phyloP scores from a whole-genome alignment of 2,113 vertebrate genomes.

The Myiopsitta monachus region DNA sequence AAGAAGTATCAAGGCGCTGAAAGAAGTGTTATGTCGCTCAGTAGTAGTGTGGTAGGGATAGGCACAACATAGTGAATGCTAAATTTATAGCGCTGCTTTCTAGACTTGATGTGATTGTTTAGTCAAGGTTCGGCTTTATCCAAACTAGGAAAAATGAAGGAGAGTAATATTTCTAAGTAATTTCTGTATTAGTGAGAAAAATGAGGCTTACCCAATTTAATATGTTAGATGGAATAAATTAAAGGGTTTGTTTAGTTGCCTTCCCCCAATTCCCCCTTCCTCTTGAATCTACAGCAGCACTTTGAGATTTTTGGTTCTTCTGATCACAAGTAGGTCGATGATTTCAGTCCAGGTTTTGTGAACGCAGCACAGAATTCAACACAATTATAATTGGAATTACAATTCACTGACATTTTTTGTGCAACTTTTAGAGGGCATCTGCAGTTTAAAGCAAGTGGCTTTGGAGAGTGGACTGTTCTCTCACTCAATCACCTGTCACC shows the following conservation, averaged over 20 bases:
- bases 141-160: background rate
- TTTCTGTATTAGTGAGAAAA: slow-evolving; percentile 5
- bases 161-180: slow-evolving; percentile 2
- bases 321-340: background rate
- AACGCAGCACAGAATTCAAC: background rate
- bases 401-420: background rate
- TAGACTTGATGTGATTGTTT: background rate
- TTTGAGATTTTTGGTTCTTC: background rate
- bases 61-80: background rate
- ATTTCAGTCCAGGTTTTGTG: background rate
- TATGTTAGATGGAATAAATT: slow-evolving; percentile 13
- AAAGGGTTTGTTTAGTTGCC: background rate
- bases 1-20: background rate
- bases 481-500: background rate
- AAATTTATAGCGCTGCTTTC: slow-evolving; percentile 7
- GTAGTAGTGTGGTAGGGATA: background rate
- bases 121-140: background rate
- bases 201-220: background rate
- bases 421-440: background rate
- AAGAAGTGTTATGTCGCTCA: background rate
- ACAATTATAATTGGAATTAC: background rate
- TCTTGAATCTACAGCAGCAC: background rate
- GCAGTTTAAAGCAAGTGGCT: background rate
- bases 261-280: background rate
- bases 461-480: background rate